A percentile compares a stretch with the other conserved stretches of the same genome.
phyloP scores from a whole-genome alignment of 2,888 invertebrate species.

The Ischnura elegans region DNA sequence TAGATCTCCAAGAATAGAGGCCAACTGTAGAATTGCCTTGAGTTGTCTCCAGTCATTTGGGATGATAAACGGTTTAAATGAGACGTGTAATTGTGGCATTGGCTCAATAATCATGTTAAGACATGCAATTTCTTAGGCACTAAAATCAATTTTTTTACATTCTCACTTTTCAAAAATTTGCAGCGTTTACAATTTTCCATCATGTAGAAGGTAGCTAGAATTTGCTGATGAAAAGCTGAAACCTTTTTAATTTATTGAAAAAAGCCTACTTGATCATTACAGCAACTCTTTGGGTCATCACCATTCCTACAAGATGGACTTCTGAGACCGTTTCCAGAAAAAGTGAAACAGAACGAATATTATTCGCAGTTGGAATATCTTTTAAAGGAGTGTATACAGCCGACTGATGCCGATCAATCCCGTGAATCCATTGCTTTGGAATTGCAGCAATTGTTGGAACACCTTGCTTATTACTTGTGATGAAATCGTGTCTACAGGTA shows the following conservation, averaged over 20 bases:
- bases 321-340: conserved; percentile 50
- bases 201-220: no score
- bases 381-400: conserved; percentile 53
- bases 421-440: conserved; percentile 51
- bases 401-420: conserved; percentile 4
- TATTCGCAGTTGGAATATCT: conserved; percentile 37
- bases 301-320: conserved; percentile 36
- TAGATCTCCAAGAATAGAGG: no score
- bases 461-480: conserved; percentile 46
- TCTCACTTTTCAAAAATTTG: no score
- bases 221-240: no score
- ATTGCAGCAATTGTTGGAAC: conserved; percentile 49
- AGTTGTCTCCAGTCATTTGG: no score
- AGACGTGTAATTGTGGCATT: no score
- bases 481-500: neutral
- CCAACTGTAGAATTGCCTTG: no score
- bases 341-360: conserved; percentile 36
- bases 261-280: neutral
- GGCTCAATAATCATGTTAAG: no score
- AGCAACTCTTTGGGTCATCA: conserved; percentile 43
- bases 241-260: neutral
- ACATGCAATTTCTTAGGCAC: no score
- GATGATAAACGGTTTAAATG: no score
- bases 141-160: no score
- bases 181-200: no score